Evolutionary conservation across 2,113 vertebrate species (phyloP), one percentile per base, ranked within the genome.

Genomic region (Melierax canorus): DNA sequence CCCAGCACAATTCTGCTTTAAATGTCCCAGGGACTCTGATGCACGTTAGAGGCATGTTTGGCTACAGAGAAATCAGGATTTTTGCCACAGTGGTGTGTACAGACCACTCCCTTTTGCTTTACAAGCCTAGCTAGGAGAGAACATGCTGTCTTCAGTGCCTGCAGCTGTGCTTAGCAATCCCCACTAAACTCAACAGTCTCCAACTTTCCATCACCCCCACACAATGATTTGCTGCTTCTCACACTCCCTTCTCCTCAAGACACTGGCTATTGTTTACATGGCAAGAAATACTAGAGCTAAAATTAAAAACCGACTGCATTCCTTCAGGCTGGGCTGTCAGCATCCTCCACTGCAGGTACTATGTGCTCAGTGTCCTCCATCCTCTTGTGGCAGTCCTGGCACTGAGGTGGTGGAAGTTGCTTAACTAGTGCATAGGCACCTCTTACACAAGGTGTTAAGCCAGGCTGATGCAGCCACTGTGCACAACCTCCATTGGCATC

Each of bases 111-210:
- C 66, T 90, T 92, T 56, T 79, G 66, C 62, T 93, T 88, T 80
- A 93, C 78, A 92, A 96, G 71, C 38, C 80, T 80, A 86, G 91
- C 45, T 88, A 94, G 63, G 59, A 93, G 50, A 83, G 50, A 93
- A 88, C 32, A 80, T 22, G 71, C 30, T 92, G 51, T 58, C 92
- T 93, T 73, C 88, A 86, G 62, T 38, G 86, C 67, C 85, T 92
- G 88, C 63, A 95, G 90, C 93, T 93, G 59, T 58, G 46, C 38
- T 83, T 62, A 90, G 75, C 78, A 90, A 55, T 74, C 59, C 27
- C n/a, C 3, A 1, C 59, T 92, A 83, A 34, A 62, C 48, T 58
- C 84, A 79, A 46, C 14, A 26, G 74, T 86, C 71, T 93, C 36
- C 62, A 93, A 56, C 48, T 92, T 92, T 76, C 89, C 74, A 77